Evolutionary conservation across 2,888 invertebrate species (phyloP).

Genomic region (Cheilosia pagana): DNA sequence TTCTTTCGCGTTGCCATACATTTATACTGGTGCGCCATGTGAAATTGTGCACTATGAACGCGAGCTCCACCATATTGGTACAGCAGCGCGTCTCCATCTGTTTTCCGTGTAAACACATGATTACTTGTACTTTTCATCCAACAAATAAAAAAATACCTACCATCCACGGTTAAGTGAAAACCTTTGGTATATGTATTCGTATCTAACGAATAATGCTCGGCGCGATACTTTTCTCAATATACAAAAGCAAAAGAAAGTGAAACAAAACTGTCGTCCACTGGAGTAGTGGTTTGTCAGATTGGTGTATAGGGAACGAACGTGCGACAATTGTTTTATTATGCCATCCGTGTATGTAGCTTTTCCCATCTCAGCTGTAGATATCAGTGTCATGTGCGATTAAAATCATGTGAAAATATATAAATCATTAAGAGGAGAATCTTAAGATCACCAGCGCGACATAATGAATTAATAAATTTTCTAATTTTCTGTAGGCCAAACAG

Average conservation of each 20-base stretch:
- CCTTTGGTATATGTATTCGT: conserved; percentile 41
- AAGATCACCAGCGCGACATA: conserved; percentile 34
- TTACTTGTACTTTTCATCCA: conserved; percentile 31
- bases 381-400: conserved; percentile 1
- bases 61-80: conserved; percentile 26
- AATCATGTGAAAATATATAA: conserved; percentile 22
- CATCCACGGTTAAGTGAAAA: conserved; percentile 44
- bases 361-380: neutral
- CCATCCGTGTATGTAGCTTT: conserved; percentile 36
- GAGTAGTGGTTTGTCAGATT: conserved; percentile 30
- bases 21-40: neutral
- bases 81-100: conserved; percentile 1
- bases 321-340: conserved; percentile 56
- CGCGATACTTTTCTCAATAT: conserved; percentile 59
- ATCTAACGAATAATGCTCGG: conserved; percentile 41
- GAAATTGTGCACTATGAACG: conserved; percentile 28
- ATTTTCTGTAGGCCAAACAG: conserved; percentile 49
- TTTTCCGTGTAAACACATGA: conserved; percentile 23
- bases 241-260: conserved; percentile 73
- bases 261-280: conserved; percentile 58
- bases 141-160: conserved; percentile 12
- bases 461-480: conserved; percentile 57
- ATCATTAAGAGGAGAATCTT: conserved; percentile 16
- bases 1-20: conserved; percentile 33
- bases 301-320: conserved; percentile 34